Base-by-base conservation (phyloP, 2,888 invertebrate genomes). In the Danaus chrysippus region DNA sequence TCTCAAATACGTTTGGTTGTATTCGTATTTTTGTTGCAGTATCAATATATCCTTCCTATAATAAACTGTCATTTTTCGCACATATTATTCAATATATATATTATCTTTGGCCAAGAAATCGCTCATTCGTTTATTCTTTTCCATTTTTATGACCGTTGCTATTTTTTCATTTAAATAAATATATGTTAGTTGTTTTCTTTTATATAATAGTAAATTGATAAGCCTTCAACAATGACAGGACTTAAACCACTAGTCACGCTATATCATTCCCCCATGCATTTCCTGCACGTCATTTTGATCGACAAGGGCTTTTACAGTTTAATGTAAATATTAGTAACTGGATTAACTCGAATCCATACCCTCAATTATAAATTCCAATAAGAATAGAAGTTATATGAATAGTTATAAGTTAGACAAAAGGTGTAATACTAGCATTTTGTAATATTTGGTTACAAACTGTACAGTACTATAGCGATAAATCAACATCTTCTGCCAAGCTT, bases 301-400 rank as follows among this genome's bases (percentile, higher is more conserved):
- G 72, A 75, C 72, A 66, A 64, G 61, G 70, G 66, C 72, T 71
- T 66, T 68, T 67, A 61, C 66, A 66, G 69, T 73, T 71, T 64
- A 64, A 63, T 56, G 63, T 49, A 58, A 59, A 56, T 64, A 69
- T 59, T 65, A 62, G 63, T 13, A 62, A 56, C 59, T 66, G 71
- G 70, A 71, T 72, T 74, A 73, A 68, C 68, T 68, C 66, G 67
- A 69, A 70, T 68, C 71, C 68, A 61, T 53, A 64, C 67, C 67
- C 69, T 66, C 63, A 63, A 70, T 70, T 71, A 69, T 68, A 73
- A 70, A 71, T 68, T 67, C 69, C 70, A 69, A 73, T 71, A 63
- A 61, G 69, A 65, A 68, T 71, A 69, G 23, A 34, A 34, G 23
- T 23, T 23, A 23, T 23, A 1, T 23, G 23, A 3, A 23, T 23